Conservation (phyloP, 2,888 invertebrate species). For the Tortricodes alternella region DNA sequence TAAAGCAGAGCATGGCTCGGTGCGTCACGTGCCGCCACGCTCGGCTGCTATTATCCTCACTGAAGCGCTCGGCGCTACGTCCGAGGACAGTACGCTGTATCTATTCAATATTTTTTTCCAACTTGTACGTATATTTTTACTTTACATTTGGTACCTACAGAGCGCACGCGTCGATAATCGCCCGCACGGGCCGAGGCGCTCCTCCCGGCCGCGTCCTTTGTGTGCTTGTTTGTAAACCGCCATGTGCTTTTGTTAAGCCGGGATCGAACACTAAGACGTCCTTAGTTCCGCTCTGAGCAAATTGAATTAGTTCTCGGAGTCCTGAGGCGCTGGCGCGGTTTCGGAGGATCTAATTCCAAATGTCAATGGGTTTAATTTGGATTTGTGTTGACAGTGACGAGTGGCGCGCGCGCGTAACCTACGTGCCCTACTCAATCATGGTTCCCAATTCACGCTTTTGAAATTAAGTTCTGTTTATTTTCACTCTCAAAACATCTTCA, state of each 20-base stretch:
- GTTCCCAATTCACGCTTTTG: neutral
- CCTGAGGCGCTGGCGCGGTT: slow-evolving; percentile 36
- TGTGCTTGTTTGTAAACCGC: slow-evolving; percentile 49
- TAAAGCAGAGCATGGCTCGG: slow-evolving; percentile 14
- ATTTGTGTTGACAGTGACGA: slow-evolving; percentile 50
- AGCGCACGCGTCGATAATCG: neutral
- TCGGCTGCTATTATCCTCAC: neutral
- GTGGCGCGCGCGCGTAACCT: slow-evolving; percentile 20
- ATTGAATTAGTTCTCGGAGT: slow-evolving; percentile 56
- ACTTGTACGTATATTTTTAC: neutral
- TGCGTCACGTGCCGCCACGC: slow-evolving; percentile 14
- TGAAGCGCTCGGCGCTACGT: neutral
- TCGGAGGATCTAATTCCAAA: slow-evolving; percentile 61
- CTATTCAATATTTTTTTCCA: too few species aligned
- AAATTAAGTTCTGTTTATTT: neutral
- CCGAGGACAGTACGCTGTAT: neutral
- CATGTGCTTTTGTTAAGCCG: slow-evolving; percentile 58
- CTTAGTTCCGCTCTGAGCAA: slow-evolving; percentile 57
- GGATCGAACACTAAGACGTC: slow-evolving; percentile 45
- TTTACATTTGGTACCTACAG: neutral
- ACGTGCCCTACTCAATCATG: slow-evolving; percentile 23
- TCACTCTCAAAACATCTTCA: neutral
- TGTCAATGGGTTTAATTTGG: slow-evolving; percentile 73
- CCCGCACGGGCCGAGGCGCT: neutral
- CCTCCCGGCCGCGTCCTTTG: slow-evolving; percentile 47